Base-by-base conservation (phyloP, 1,140 invertebrate genomes). In the Theocolax elegans region DNA sequence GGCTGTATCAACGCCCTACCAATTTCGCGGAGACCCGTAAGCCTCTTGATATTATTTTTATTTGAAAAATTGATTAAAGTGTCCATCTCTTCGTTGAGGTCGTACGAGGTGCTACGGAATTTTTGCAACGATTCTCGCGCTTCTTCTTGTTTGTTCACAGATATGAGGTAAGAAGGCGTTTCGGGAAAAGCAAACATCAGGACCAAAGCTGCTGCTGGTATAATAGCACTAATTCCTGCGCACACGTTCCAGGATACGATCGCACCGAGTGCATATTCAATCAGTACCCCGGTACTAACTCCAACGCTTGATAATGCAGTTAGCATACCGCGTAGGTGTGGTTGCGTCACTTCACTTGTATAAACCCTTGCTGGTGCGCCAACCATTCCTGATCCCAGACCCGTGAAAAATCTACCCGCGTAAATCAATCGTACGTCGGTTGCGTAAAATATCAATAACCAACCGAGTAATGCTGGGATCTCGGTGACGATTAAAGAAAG, bases 121-220 rank as follows among this genome's bases (percentile, higher is more conserved):
- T 88, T 88, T 17, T 83, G 78, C 19, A 93, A 78, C 6, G 90
- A 88, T 23, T 83, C 82, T 63, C 88, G 84, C 0, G 90, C 91
- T 67, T 90, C 86, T 23, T 91, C 89, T 8, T 87, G 84, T 62
- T 89, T 88, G 29, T 89, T 88, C 27, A 88, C 87, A 4, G 89
- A 88, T 19, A 93, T 83, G 1, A 93, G 86, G 81, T 89, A 94
- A 25, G 91, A 90, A 1, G 92, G 92, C 0, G 92, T 90, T 76
- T 93, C 92, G 17, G 92, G 91, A 77, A 92, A 85, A 2, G 92
- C 77, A 67, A 91, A 87, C 86, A 89, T 90, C 0, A 87, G 76
- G 0, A 90, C 64, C 0, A 92, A 71, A 0, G 90, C 89, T 1
- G 89, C 54, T 0, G 89, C 80, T 0, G 91, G 91, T 0, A 92